These are phyloP conservation scores for Amphimedon queenslandica DNA, from an alignment of 37 sponge, comb jelly and placozoan species.

Conservation along the genomic window DNA sequence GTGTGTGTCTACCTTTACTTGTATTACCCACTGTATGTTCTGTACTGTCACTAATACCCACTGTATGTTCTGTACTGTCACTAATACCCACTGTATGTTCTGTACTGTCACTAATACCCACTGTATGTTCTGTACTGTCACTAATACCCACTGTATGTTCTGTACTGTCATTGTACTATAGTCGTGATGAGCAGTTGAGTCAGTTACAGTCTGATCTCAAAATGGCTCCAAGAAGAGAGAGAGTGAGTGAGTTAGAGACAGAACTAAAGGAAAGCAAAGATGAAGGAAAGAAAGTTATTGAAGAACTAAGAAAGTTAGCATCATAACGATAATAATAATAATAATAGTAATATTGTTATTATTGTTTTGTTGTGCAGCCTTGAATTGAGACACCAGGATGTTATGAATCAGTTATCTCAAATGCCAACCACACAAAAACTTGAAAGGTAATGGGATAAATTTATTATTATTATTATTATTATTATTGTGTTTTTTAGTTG, in stretches of 20 bases:
- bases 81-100: neutral
- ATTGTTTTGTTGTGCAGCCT: neutral
- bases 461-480: neutral
- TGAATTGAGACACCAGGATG: conserved; percentile 6
- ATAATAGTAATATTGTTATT: too few relatives aligned
- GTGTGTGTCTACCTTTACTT: conserved; percentile 10
- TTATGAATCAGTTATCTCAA: conserved; percentile 5
- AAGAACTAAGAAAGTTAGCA: neutral
- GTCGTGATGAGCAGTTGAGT: neutral
- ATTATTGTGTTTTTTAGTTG: conserved; percentile 15
- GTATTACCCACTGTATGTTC: neutral
- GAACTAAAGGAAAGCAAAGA: neutral
- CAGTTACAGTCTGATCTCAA: conserved; percentile 8
- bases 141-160: neutral
- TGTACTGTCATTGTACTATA: neutral
- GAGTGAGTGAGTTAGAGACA: neutral
- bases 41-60: too few relatives aligned
- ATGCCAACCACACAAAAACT: conserved; percentile 22
- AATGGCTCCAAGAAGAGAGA: conserved; percentile 22
- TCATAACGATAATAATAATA: too few relatives aligned
- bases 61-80: too few relatives aligned
- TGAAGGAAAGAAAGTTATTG: neutral
- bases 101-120: neutral
- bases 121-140: neutral
- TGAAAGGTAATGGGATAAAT: conserved; percentile 6